Evolutionary conservation across 1,140 invertebrate genomes (phyloP), one percentile per base, ranked within the genome.

Genomic region (Meloidogyne exigua): DNA sequence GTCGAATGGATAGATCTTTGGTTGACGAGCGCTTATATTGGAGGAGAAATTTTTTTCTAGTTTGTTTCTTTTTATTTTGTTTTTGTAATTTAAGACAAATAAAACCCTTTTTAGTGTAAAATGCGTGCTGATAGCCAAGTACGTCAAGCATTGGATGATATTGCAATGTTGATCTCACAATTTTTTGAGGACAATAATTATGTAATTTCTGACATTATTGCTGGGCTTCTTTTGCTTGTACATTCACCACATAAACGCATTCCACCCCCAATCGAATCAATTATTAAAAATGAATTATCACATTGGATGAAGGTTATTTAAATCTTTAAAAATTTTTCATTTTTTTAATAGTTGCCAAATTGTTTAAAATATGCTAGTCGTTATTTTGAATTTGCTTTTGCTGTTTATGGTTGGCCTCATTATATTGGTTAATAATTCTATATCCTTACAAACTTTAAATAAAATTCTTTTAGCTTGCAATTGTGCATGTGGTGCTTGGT

Each of bases 361-460:
- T 93, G 91, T 79, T 84, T 93, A 65, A 91, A 92, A 76, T 90
- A 91, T 81, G 92, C 93, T 0, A 84, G 90, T 65, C 91, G 94
- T 88, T 94, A 92, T 81, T 89, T 94, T 73, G 91, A 92, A 84
- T 90, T 93, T 81, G 92, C 93, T 0, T 91, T 93, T 81, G 92
- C 92, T 0, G 91, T 91, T n/a, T 95, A 95, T 87, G 93, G 94
- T 1, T 95, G 94, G 93, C 92, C 93, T n/a, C 92, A 92, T 81
- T 93, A 93, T 79, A 88, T 95, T 81, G 49, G 32, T 68, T 68
- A 12, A 21, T 42, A 15, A n/a, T n/a, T 39, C 9, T 39, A n/a
- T 21, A 3, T 39, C 15, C 10, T 23, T 36, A 7, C 0, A 26
- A 15, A 36, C n/a, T n/a, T 21, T 28, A 13, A 15, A 39, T 11